These are phyloP conservation scores for Trididemnum nubilum DNA, from an alignment of 23 tunicate species.

Conservation along the genomic window DNA sequence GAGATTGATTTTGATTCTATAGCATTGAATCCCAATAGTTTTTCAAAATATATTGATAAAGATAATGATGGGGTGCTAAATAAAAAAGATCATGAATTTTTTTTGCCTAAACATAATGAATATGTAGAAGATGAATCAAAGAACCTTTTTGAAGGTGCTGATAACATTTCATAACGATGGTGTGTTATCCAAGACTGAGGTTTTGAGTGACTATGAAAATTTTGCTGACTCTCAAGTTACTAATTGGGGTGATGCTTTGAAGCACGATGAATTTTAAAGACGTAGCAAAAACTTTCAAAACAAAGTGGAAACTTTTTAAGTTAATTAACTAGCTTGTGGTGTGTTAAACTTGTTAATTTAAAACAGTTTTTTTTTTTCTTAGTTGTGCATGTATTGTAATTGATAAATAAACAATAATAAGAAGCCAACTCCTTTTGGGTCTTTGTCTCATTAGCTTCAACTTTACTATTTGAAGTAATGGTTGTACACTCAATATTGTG, in stretches of 20 bases:
- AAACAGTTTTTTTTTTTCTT: too few relatives aligned
- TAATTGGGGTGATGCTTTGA: conserved; percentile 85
- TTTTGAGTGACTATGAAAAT: conserved; percentile 60
- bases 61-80: conserved; percentile 65
- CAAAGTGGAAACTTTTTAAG: neutral
- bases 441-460: too few relatives aligned
- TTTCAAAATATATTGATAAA: conserved; percentile 39
- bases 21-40: conserved; percentile 54
- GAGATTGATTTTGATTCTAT: conserved; percentile 87
- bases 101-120: conserved; percentile 60
- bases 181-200: conserved; percentile 61
- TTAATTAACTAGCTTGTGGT: too few relatives aligned
- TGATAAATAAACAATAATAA: too few relatives aligned
- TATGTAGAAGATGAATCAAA: conserved; percentile 70
- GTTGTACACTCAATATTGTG: too few relatives aligned
- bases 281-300: neutral
- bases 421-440: too few relatives aligned
- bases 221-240: conserved; percentile 92
- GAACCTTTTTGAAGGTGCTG: conserved; percentile 64
- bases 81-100: conserved; percentile 67
- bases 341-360: too few relatives aligned
- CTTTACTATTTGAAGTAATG: too few relatives aligned
- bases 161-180: conserved; percentile 62
- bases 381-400: too few relatives aligned
- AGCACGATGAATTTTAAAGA: neutral